phyloP scores from a whole-genome alignment of 2,113 vertebrate species.

The Carettochelys insculpta region DNA sequence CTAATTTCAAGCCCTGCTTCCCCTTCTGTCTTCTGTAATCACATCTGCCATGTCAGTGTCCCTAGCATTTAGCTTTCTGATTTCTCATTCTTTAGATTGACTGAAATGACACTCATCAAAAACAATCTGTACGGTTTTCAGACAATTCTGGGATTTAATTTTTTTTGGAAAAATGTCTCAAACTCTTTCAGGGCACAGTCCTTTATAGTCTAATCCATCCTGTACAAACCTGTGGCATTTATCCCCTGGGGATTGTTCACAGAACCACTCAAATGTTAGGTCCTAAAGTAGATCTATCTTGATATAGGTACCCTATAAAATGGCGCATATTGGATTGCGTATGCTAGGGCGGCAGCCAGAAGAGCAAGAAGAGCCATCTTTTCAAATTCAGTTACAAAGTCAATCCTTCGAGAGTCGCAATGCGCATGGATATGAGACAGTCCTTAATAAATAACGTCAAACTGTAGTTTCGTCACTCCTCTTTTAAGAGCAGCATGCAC shows the following conservation, averaged over 20 bases:
- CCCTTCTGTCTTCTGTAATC: not conserved
- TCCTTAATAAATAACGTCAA: too few species aligned
- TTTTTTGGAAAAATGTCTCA: not conserved
- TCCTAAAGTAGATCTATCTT: not conserved
- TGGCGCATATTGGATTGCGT: not conserved
- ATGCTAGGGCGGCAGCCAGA: too few species aligned
- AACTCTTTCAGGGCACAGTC: not conserved
- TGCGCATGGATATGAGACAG: too few species aligned
- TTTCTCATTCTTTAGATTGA: not conserved
- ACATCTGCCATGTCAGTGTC: fast-evolving
- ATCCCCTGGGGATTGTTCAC: not conserved
- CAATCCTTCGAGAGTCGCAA: too few species aligned
- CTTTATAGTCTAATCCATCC: not conserved
- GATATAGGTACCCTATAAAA: not conserved
- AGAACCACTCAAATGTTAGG: not conserved
- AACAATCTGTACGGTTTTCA: not conserved
- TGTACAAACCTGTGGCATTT: not conserved
- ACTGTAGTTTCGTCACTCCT: too few species aligned
- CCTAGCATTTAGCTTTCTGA: not conserved
- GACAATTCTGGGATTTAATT: not conserved
- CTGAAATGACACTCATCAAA: not conserved
- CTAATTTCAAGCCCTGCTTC: slow-evolving; percentile 48
- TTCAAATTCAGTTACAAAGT: too few species aligned
- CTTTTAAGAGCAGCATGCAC: too few species aligned
- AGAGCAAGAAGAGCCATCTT: too few species aligned